Percentiles rank a stretch among this genome's conserved stretches.
Evolutionary conservation across 2,797 vertebrate genomes (phyloP).

Genomic region (Lophius americanus): DNA sequence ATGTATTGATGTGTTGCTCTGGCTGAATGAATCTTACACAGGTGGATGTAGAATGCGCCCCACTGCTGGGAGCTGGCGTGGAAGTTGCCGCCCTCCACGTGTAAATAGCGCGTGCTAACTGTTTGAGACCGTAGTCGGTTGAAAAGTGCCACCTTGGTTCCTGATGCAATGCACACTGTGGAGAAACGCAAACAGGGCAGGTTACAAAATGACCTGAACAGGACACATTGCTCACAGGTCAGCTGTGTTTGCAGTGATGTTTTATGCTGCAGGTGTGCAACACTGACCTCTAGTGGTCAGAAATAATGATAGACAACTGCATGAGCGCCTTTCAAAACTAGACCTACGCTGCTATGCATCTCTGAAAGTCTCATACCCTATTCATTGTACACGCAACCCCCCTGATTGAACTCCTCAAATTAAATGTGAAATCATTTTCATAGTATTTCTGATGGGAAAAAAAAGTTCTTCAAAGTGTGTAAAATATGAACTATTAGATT

Average conservation of each 20-base stretch:
- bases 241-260: neutral
- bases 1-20: neutral
- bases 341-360: too few species aligned
- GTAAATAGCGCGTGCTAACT: constrained; percentile 97
- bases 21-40: constrained; percentile 83
- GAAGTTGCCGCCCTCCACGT: constrained; percentile 98
- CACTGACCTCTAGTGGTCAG: constrained; percentile 45
- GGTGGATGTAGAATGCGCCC: constrained; percentile 98
- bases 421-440: too few species aligned
- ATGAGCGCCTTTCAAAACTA: too few species aligned
- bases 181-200: neutral
- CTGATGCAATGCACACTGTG: constrained; percentile 97
- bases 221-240: neutral
- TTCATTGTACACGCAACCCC: too few species aligned
- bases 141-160: constrained; percentile 98
- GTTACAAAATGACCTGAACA: constrained; percentile 20
- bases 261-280: neutral
- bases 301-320: neutral
- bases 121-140: constrained; percentile 98
- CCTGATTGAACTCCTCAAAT: too few species aligned
- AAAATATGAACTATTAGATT: too few species aligned
- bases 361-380: too few species aligned
- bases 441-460: too few species aligned
- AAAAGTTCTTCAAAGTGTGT: too few species aligned
- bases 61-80: constrained; percentile 99